Evolutionary conservation across 2,113 vertebrate genomes (phyloP).

Genomic region (Megaptera novaeangliae): DNA sequence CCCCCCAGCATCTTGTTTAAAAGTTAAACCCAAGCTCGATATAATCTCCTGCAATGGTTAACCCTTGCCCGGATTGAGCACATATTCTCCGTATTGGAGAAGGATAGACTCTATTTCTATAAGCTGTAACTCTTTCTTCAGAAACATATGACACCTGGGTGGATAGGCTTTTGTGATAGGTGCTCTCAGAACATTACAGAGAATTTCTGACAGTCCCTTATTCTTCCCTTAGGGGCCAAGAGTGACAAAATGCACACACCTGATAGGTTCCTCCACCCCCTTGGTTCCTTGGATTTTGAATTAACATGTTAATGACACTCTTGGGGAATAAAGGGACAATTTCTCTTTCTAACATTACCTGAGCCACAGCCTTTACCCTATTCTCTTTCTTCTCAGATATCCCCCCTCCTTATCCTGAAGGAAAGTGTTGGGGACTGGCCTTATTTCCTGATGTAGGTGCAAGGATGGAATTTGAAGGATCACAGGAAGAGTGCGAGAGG

Average conservation of each 20-base stretch:
- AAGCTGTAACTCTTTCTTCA: not conserved
- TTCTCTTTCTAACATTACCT: not conserved
- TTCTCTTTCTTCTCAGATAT: not conserved
- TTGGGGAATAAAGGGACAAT: not conserved
- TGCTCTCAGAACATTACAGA: not conserved
- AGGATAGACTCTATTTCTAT: not conserved
- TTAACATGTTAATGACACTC: not conserved
- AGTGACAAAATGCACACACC: not conserved
- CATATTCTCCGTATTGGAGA: conserved; percentile 7
- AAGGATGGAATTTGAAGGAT: not conserved
- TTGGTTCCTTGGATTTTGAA: not conserved
- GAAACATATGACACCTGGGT: not conserved
- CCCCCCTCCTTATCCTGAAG: not conserved
- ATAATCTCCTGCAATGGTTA: conserved; percentile 73
- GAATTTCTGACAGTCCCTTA: not conserved
- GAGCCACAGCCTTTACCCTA: not conserved
- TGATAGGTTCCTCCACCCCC: not conserved
- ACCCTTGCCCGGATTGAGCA: conserved; percentile 72
- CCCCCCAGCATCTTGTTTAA: conserved; percentile 79
- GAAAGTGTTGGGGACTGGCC: not conserved
- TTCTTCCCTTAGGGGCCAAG: not conserved
- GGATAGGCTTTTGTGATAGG: not conserved
- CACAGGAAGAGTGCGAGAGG: not conserved
- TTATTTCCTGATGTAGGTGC: not conserved
- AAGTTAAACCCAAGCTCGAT: conserved; percentile 75